These are phyloP conservation scores for Sarcophaga carnaria DNA, from an alignment of 2,888 invertebrate genomes.

Conservation along the genomic window DNA sequence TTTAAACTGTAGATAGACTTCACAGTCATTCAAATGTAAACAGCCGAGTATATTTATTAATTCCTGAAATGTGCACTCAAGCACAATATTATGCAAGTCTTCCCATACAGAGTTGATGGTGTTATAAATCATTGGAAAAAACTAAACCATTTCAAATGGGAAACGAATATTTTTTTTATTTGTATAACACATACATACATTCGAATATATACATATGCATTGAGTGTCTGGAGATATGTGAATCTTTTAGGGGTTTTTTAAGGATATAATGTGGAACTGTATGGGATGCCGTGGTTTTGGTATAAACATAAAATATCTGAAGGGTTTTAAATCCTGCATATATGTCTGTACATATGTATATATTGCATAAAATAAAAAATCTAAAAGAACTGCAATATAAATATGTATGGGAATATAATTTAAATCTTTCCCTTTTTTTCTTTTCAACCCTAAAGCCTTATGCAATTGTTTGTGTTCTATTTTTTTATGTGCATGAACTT, in stretches of 20 bases:
- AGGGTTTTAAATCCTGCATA: neutral
- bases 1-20: neutral
- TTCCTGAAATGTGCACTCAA: constrained; percentile 32
- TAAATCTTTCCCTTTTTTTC: neutral
- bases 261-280: neutral
- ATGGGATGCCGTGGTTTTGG: neutral
- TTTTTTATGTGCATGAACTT: too few species aligned
- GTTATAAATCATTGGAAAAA: neutral
- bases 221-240: too few species aligned
- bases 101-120: neutral
- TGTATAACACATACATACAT: too few species aligned
- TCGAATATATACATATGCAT: too few species aligned
- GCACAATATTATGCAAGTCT: constrained; percentile 22
- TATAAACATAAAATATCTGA: neutral
- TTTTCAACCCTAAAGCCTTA: too few species aligned
- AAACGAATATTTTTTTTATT: neutral
- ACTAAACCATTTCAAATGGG: neutral
- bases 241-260: neutral
- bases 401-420: constrained; percentile 17
- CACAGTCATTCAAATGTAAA: neutral
- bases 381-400: neutral
- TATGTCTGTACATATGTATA: neutral
- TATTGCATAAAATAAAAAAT: neutral
- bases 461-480: too few species aligned
- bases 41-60: neutral